These are phyloP conservation scores for Echiichthys vipera DNA, from an alignment of 2,797 vertebrate species.

Conservation along the genomic window DNA sequence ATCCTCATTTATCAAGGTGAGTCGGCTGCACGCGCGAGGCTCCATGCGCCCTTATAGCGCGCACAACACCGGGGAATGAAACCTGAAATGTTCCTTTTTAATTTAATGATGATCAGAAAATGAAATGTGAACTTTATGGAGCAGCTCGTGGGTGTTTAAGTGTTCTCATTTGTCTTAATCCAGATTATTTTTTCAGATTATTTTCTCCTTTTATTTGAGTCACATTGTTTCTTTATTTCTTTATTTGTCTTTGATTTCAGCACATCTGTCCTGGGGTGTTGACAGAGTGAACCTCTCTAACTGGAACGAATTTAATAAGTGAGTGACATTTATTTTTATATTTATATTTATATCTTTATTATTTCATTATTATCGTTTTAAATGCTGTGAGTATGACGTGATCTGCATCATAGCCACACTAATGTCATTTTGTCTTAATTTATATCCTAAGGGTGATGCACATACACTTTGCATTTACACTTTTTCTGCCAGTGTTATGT, in stretches of 20 bases:
- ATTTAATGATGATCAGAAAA: too few relatives aligned
- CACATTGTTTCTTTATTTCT: neutral
- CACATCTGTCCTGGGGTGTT: constrained; percentile 73
- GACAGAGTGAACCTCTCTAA: constrained; percentile 75
- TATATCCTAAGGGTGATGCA: too few relatives aligned
- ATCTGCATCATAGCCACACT: neutral
- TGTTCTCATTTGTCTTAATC: neutral
- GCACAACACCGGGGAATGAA: too few relatives aligned
- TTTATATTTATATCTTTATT: neutral
- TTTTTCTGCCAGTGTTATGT: neutral
- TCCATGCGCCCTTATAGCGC: too few relatives aligned
- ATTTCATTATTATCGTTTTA: neutral
- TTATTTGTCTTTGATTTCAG: constrained; percentile 68
- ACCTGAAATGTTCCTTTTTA: too few relatives aligned
- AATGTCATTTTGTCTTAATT: too few relatives aligned
- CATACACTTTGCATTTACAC: too few relatives aligned
- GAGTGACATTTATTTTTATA: constrained; percentile 54
- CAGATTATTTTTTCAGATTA: neutral
- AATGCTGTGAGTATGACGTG: neutral
- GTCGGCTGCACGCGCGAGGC: constrained; percentile 21
- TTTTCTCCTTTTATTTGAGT: neutral
- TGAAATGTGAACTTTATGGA: neutral
- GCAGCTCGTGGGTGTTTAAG: neutral
- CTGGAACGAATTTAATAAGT: constrained; percentile 77
- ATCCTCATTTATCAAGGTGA: constrained; percentile 85